A percentile compares a stretch with the other conserved stretches of the same genome.
Evolutionary conservation across 2,888 invertebrate genomes (phyloP).

Genomic region (Nephrotoma appendiculata): DNA sequence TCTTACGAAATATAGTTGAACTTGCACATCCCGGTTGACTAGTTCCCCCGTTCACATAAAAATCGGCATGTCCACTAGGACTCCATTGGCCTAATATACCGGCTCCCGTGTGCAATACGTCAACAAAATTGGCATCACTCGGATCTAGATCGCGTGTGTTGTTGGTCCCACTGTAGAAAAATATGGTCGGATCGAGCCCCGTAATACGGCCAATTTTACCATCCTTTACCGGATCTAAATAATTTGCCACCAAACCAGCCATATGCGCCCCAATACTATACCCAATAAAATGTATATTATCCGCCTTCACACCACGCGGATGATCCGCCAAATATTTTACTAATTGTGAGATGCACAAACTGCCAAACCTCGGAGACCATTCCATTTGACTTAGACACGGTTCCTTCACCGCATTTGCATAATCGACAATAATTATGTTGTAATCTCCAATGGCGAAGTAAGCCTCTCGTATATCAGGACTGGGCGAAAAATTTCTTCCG

Average conservation of each 20-base stretch:
- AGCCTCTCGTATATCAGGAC: slow-evolving; percentile 71
- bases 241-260: slow-evolving; percentile 68
- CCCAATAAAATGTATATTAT: slow-evolving; percentile 65
- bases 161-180: slow-evolving; percentile 72
- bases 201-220: slow-evolving; percentile 75
- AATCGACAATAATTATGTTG: slow-evolving; percentile 79
- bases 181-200: slow-evolving; percentile 73
- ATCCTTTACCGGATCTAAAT: slow-evolving; percentile 38
- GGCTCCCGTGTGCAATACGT: slow-evolving; percentile 72
- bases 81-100: slow-evolving; percentile 84
- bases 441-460: slow-evolving; percentile 68
- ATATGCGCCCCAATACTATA: slow-evolving; percentile 82
- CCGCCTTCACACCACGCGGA: slow-evolving; percentile 59
- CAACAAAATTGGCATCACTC: slow-evolving; percentile 69
- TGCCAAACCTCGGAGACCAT: slow-evolving; percentile 47
- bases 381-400: slow-evolving; percentile 69
- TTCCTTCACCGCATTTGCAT: slow-evolving; percentile 61
- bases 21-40: slow-evolving; percentile 79
- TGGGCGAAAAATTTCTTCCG: slow-evolving; percentile 64
- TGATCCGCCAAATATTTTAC: slow-evolving; percentile 64
- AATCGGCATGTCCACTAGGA: slow-evolving; percentile 76
- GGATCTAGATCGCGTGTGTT: slow-evolving; percentile 65
- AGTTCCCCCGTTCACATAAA: slow-evolving; percentile 75
- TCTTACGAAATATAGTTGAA: slow-evolving; percentile 66
- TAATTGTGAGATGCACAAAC: slow-evolving; percentile 66